Evolutionary conservation across 2,888 invertebrate genomes (phyloP).

Genomic region (Chrysina gloriosa): DNA sequence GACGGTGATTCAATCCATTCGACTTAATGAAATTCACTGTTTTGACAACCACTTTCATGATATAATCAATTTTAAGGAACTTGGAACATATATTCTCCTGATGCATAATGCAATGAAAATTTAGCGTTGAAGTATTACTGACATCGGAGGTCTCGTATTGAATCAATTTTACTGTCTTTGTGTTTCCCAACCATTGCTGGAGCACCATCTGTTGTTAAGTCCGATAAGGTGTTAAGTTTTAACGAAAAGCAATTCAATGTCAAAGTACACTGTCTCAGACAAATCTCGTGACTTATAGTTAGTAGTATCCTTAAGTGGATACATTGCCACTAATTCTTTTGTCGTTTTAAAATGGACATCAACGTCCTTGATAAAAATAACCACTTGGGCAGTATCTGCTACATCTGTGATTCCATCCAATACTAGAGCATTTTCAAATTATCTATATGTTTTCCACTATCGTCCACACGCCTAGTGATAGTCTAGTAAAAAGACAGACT

Average conservation of each 20-base stretch:
- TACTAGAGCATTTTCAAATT: neutral
- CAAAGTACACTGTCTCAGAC: neutral
- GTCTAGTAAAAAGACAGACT: neutral
- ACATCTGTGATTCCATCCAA: neutral
- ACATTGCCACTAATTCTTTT: neutral
- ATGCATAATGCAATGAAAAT: neutral
- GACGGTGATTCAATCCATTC: neutral
- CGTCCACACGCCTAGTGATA: neutral
- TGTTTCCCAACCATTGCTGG: neutral
- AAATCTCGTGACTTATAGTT: neutral
- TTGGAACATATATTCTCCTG: neutral
- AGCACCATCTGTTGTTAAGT: too few species aligned
- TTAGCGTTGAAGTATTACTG: too few species aligned
- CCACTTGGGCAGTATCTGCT: neutral
- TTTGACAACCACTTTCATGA: neutral
- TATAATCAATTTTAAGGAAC: neutral
- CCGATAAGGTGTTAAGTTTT: neutral
- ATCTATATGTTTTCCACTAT: neutral
- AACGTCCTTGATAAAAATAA: neutral
- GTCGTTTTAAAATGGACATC: neutral
- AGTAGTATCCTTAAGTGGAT: neutral
- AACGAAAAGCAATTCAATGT: too few species aligned
- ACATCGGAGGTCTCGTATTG: neutral
- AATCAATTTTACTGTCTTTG: neutral
- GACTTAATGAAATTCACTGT: neutral